Conservation (phyloP, 2,797 vertebrate species). For the Ceryle rudis region DNA sequence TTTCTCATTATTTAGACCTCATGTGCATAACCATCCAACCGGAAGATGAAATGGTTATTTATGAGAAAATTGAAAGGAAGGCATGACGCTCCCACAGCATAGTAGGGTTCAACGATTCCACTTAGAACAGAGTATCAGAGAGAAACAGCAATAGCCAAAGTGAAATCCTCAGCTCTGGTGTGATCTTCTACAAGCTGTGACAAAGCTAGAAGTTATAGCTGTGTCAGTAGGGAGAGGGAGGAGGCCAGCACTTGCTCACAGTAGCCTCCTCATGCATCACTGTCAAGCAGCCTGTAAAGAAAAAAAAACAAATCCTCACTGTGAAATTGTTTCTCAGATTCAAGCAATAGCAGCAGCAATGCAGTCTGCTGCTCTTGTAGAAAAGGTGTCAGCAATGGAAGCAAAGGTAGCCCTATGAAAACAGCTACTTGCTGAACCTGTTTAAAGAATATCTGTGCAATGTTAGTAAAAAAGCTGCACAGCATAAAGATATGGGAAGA, state of each 20-base stretch:
- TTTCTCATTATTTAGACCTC: conserved; percentile 30
- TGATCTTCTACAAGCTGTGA: conserved; percentile 29
- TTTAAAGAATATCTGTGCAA: conserved; percentile 1
- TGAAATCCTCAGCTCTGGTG: neutral
- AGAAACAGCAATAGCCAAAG: neutral
- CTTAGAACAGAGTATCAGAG: neutral
- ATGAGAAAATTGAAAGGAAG: conserved; percentile 1
- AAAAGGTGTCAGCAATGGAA: conserved; percentile 2
- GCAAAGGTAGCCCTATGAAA: neutral
- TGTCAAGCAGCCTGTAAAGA: conserved; percentile 24
- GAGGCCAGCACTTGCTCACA: neutral
- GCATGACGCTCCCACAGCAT: neutral
- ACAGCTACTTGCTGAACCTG: conserved; percentile 2
- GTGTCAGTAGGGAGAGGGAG: conserved; percentile 32
- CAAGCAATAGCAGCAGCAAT: neutral
- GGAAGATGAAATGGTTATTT: conserved; percentile 3
- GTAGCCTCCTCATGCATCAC: conserved; percentile 57
- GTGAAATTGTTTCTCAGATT: conserved; percentile 53
- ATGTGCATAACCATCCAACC: neutral
- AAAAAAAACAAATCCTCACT: conserved; percentile 27
- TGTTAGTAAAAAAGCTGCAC: neutral
- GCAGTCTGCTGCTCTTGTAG: conserved; percentile 6
- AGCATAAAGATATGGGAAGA: neutral
- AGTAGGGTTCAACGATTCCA: neutral
- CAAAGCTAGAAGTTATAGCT: conserved; percentile 28